Percentiles rank a stretch among this genome's conserved stretches.
These are phyloP conservation scores for Galemys pyrenaicus DNA, from an alignment of 2,113 vertebrate genomes.

Conservation along the genomic window DNA sequence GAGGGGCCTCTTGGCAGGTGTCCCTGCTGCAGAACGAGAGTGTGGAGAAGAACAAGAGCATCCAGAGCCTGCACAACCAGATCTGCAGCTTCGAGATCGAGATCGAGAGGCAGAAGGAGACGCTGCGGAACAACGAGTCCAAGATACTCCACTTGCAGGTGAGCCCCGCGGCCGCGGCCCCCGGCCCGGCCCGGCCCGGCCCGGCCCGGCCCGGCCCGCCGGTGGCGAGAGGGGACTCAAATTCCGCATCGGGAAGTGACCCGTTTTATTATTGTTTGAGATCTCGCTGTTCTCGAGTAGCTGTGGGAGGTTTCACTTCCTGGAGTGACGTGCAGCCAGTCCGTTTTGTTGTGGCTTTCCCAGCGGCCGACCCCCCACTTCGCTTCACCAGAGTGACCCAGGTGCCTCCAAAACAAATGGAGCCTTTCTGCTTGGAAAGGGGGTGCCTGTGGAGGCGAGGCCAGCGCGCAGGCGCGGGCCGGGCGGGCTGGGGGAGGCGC, in stretches of 20 bases:
- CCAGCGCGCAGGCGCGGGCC: too few species aligned
- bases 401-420: accelerated
- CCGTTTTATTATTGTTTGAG: not conserved
- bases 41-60: conserved; percentile 91
- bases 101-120: conserved; percentile 90
- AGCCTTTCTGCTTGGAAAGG: not conserved
- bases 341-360: not conserved
- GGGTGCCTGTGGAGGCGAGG: accelerated
- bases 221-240: not conserved
- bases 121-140: conserved; percentile 89
- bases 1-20: conserved; percentile 83
- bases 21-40: conserved; percentile 90
- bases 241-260: not conserved
- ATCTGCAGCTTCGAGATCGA: conserved; percentile 91
- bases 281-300: not conserved
- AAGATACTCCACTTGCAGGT: conserved; percentile 91
- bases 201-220: too few species aligned
- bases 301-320: not conserved
- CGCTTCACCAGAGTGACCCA: accelerated
- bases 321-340: not conserved
- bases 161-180: too few species aligned
- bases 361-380: not conserved
- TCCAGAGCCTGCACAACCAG: conserved; percentile 89
- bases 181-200: too few species aligned
- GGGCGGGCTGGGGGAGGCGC: too few species aligned